Conservation (phyloP, 2,888 invertebrate genomes). For the Acanthosoma haemorrhoidale region DNA sequence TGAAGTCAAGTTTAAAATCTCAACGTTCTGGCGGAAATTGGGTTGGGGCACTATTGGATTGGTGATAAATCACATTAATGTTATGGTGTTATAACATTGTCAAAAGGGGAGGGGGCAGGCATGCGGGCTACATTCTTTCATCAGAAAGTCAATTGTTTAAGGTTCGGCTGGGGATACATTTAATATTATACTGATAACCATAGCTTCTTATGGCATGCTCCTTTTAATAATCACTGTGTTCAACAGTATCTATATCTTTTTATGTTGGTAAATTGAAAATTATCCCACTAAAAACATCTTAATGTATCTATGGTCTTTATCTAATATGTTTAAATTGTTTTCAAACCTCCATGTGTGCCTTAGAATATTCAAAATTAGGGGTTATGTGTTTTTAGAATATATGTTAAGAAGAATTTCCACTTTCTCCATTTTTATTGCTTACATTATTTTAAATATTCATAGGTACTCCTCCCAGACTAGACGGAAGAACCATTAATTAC, state of each 20-base stretch:
- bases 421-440: background rate
- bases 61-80: too few species aligned
- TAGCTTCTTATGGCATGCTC: background rate
- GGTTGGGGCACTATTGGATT: background rate
- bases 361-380: background rate
- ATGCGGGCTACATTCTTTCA: too few species aligned
- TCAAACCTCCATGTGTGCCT: background rate
- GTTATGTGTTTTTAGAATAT: background rate
- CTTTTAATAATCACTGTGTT: background rate
- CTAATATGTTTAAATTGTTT: background rate
- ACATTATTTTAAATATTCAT: background rate
- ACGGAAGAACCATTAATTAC: conserved; percentile 63
- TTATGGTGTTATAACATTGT: too few species aligned
- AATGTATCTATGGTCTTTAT: background rate
- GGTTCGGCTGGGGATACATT: background rate
- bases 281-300: too few species aligned
- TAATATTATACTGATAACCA: background rate
- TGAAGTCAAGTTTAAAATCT: too few species aligned
- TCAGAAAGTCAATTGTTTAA: background rate
- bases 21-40: background rate
- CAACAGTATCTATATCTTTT: too few species aligned
- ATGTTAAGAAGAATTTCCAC: background rate
- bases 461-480: conserved; percentile 77
- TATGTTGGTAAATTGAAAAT: background rate
- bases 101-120: too few species aligned